Base-by-base conservation (phyloP, 2,113 vertebrate species). In the Propithecus coquereli region DNA sequence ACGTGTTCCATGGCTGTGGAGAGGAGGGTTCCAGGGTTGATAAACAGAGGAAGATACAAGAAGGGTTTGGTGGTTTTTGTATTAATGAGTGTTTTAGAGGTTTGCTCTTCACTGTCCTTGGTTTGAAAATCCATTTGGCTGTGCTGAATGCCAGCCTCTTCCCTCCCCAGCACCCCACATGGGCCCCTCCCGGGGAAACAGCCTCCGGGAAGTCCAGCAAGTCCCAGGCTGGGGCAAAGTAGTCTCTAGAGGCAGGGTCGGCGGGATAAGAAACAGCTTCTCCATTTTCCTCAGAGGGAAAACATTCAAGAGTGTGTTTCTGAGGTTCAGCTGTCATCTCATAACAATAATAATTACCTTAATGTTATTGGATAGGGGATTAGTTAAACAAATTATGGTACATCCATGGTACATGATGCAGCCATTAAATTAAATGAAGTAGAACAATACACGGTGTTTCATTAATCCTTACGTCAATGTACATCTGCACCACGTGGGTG, bases 281-380 rank as follows among this genome's bases (percentile, higher is more conserved):
- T 91, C 92, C 95, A 61, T 68, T 63, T 92, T 90, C 81, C 76
- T 97, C 54, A 18, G 61, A 94, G 66, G 76, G 54, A 83, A 92
- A 73, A 23, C 43, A 65, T 94, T 94, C 87, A 77, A 94, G 90
- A 81, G 43, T 82, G 40, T 87, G 23, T 84, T 92, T 96, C 88
- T 73, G 96, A 95, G 95, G 81, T 93, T 95, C 71, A 94, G 91
- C 77, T 88, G 68, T 94, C 30, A 2, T 81, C 82, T 91, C 96
- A 91, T 94, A 96, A 92, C 94, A 96, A 94, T 94, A 97, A 97
- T 95, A 97, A 97, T 97, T 94, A 96, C 88, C 91, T 94, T 96
- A 96, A 97, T 96, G 96, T 73, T 95, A 91, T 94, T 77, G 89
- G 94, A 52, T 91, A 68, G 43, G 76, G 63, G 84, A 90, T 96